phyloP scores from a whole-genome alignment of 2,113 vertebrate species.

The Misgurnus anguillicaudatus region DNA sequence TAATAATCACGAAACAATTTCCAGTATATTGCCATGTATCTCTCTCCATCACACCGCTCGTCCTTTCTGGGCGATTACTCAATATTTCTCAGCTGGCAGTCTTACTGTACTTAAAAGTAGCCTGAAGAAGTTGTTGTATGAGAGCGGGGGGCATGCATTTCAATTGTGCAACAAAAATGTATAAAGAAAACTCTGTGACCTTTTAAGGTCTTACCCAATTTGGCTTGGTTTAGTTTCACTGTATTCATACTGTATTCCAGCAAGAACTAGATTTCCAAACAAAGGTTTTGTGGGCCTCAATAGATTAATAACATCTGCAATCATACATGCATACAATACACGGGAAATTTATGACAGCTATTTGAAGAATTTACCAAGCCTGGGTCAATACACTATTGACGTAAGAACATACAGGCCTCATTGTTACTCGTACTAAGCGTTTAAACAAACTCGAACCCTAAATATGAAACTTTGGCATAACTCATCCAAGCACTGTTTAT shows the following conservation, averaged over 20 bases:
- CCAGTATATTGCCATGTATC: conserved; percentile 27
- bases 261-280: background rate
- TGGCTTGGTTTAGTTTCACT: background rate
- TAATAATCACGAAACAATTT: conserved; percentile 27
- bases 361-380: background rate
- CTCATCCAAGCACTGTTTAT: background rate
- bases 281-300: background rate
- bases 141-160: conserved; percentile 2
- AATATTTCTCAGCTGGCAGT: conserved; percentile 16
- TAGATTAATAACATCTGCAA: background rate
- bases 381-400: too few species aligned
- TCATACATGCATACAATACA: background rate
- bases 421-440: background rate
- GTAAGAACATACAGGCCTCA: background rate
- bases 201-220: conserved; percentile 3
- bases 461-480: too few species aligned
- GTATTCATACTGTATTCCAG: background rate
- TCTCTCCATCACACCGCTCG: background rate
- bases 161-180: conserved; percentile 8
- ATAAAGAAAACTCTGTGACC: background rate
- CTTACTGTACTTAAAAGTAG: conserved; percentile 2
- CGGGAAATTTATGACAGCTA: background rate
- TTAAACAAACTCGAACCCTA: too few species aligned
- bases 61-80: conserved; percentile 14
- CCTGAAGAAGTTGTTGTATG: background rate